Conservation (phyloP, 2,888 invertebrate species). For the Sympetrum striolatum region DNA sequence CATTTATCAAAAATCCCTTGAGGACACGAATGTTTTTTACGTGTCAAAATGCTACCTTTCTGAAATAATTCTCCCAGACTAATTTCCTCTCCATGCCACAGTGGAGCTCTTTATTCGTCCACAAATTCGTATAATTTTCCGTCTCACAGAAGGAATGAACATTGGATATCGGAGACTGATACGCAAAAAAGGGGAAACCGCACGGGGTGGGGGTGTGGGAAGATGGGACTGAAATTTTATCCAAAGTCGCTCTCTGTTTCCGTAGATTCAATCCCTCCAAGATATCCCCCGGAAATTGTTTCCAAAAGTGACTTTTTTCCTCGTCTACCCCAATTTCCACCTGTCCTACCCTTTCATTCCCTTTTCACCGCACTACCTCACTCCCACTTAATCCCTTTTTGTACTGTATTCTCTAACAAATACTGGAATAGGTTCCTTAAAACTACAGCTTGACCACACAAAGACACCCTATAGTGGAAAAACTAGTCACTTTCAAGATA, state of each 20-base stretch:
- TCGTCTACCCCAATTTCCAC: background rate
- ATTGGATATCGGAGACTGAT: background rate
- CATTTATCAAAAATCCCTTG: background rate
- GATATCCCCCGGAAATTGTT: constrained; percentile 1
- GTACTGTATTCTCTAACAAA: background rate
- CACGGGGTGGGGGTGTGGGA: background rate
- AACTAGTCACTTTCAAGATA: too few species aligned
- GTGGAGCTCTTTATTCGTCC: background rate
- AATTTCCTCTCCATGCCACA: background rate
- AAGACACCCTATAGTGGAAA: too few species aligned
- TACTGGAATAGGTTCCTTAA: too few species aligned
- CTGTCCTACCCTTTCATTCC: background rate
- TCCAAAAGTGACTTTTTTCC: background rate
- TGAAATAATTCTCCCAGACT: background rate
- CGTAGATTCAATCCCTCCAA: background rate
- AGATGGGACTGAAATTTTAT: background rate
- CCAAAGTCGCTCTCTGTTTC: background rate
- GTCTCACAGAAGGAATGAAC: background rate
- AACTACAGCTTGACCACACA: too few species aligned
- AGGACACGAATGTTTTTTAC: background rate
- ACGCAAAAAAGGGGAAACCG: background rate
- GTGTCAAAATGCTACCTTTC: background rate
- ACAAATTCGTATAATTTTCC: constrained; percentile 1
- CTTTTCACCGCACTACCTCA: background rate
- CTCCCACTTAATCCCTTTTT: background rate